phyloP scores from a whole-genome alignment of 2,797 vertebrate genomes.

The Neomorphus geoffroyi region DNA sequence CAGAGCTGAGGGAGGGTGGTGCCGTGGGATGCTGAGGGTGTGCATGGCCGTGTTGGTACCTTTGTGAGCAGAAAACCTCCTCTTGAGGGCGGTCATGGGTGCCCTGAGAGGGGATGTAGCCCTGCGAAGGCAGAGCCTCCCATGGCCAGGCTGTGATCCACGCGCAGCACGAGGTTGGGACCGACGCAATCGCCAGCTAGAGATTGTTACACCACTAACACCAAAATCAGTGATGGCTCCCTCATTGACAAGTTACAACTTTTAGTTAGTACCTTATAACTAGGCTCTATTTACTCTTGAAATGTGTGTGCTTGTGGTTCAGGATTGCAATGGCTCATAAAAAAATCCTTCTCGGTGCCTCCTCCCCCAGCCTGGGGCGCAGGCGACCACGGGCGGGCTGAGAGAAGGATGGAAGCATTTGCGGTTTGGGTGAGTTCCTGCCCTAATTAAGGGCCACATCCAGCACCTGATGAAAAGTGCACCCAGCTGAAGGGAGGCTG shows the following conservation, averaged over 20 bases:
- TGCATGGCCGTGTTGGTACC: neutral
- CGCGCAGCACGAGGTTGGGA: fast-evolving
- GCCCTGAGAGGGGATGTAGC: fast-evolving
- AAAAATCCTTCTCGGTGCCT: neutral
- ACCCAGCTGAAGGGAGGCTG: neutral
- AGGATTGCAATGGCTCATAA: neutral
- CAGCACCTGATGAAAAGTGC: neutral
- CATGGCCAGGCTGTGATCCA: fast-evolving
- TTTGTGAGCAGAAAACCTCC: neutral
- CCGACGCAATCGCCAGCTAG: neutral
- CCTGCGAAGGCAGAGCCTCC: neutral
- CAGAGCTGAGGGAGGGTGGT: neutral
- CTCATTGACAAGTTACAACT: neutral
- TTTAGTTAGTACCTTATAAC: neutral
- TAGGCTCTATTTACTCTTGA: neutral
- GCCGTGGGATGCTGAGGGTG: neutral
- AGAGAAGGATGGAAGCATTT: neutral
- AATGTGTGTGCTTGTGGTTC: neutral
- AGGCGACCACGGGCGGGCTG: neutral
- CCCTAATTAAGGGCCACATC: neutral
- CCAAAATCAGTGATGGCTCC: neutral
- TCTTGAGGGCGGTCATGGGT: neutral
- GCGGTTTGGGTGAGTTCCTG: neutral
- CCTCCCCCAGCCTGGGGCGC: neutral
- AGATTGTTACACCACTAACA: neutral